phyloP scores from a whole-genome alignment of 2,797 vertebrate genomes.

The Helarctos malayanus region DNA sequence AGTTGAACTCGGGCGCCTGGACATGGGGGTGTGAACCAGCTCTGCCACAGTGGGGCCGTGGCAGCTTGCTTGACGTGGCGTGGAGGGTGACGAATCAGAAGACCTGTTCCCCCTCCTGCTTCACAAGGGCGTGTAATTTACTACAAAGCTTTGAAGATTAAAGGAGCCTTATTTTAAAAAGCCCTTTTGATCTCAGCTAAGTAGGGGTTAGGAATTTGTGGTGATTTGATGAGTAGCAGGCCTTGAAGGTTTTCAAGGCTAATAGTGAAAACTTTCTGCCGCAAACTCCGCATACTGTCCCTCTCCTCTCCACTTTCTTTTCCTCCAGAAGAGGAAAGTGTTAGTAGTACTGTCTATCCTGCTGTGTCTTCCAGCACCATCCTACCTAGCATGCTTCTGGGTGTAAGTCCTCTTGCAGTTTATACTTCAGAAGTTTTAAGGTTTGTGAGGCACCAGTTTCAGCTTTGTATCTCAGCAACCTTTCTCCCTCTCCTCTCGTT shows the following conservation, averaged over 20 bases:
- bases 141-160: conserved; percentile 74
- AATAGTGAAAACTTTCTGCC: conserved; percentile 55
- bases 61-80: conserved; percentile 59
- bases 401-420: background rate
- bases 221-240: conserved; percentile 51
- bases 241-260: conserved; percentile 64
- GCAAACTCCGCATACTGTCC: background rate
- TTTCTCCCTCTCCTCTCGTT: background rate
- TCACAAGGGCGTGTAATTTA: conserved; percentile 61
- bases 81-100: conserved; percentile 27
- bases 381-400: background rate
- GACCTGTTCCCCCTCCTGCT: conserved; percentile 8
- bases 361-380: conserved; percentile 25
- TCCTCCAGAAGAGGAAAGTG: conserved; percentile 52
- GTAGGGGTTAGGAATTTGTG: conserved; percentile 16
- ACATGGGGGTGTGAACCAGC: conserved; percentile 9
- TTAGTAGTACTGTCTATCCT: conserved; percentile 43
- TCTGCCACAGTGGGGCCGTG: conserved; percentile 37
- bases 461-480: background rate
- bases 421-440: conserved; percentile 23
- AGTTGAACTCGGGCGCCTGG: background rate
- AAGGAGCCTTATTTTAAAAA: conserved; percentile 74
- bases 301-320: conserved; percentile 28
- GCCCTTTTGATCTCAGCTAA: conserved; percentile 70
- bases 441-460: background rate